Evolutionary conservation across 2,888 invertebrate genomes (phyloP).

Genomic region (Polyommatus icarus): DNA sequence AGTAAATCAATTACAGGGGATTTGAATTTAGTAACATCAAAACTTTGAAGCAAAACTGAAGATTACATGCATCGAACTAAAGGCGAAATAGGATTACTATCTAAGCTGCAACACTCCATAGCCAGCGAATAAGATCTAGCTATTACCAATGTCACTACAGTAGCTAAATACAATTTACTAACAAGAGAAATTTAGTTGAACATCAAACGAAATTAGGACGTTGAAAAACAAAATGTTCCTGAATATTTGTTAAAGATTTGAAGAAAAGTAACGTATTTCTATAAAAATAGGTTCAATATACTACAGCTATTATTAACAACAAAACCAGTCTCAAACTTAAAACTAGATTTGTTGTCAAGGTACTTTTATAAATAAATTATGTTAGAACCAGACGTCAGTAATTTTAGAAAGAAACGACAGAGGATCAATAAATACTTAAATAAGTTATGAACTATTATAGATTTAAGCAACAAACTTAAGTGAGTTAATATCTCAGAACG

Average conservation of each 20-base stretch:
- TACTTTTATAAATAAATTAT: not conserved
- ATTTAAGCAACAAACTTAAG: not conserved
- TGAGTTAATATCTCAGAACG: no score
- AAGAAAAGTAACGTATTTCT: not conserved
- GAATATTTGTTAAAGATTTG: not conserved
- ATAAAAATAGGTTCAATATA: not conserved
- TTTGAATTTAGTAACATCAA: not conserved
- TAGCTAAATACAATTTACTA: not conserved
- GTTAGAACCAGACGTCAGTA: not conserved
- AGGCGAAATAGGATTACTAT: not conserved
- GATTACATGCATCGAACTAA: not conserved
- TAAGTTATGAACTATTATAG: not conserved
- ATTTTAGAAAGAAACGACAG: not conserved
- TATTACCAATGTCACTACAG: not conserved
- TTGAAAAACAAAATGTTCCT: not conserved
- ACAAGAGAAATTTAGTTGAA: not conserved
- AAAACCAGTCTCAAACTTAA: not conserved
- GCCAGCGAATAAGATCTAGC: not conserved
- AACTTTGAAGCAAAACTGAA: slow-evolving; percentile 7
- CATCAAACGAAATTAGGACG: not conserved
- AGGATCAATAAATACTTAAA: not conserved
- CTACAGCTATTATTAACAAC: not conserved
- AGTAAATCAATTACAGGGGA: not conserved
- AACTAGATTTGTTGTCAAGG: slow-evolving; percentile 12
- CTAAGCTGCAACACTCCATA: not conserved